Percentiles rank a stretch among this genome's conserved stretches.
phyloP scores from a whole-genome alignment of 2,888 invertebrate species.

The Petrolisthes cinctipes region DNA sequence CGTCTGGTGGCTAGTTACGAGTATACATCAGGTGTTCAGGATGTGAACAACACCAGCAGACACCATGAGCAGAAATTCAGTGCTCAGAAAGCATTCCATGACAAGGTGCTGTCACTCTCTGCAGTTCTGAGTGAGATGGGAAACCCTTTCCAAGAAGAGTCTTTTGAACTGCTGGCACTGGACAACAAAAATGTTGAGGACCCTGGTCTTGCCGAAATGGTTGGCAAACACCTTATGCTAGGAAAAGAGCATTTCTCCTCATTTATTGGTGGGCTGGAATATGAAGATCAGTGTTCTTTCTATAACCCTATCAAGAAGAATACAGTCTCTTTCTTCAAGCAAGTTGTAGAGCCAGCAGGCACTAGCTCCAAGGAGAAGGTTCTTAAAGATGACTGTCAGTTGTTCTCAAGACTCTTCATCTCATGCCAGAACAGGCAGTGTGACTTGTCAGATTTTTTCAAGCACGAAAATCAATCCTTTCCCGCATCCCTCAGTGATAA shows the following conservation, averaged over 20 bases:
- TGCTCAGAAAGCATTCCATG: slow-evolving; percentile 18
- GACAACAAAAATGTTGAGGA: slow-evolving; percentile 23
- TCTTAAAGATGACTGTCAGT: slow-evolving; percentile 34
- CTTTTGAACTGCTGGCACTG: not conserved
- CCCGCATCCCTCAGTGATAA: slow-evolving; percentile 39
- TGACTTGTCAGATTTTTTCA: slow-evolving; percentile 38
- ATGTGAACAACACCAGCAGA: slow-evolving; percentile 12
- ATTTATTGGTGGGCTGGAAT: not conserved
- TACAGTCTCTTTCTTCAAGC: slow-evolving; percentile 12
- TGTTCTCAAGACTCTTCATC: slow-evolving; percentile 38
- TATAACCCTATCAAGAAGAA: slow-evolving; percentile 39
- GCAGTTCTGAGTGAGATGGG: slow-evolving; percentile 15
- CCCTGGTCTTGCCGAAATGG: not conserved
- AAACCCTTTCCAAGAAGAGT: slow-evolving; percentile 23
- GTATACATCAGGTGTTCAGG: slow-evolving; percentile 19
- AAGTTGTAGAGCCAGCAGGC: too few species aligned
- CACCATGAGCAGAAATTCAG: slow-evolving; percentile 14
- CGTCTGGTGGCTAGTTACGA: slow-evolving; percentile 41
- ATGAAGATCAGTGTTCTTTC: slow-evolving; percentile 17
- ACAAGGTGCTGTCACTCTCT: slow-evolving; percentile 6
- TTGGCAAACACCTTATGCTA: not conserved
- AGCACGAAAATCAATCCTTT: slow-evolving; percentile 34
- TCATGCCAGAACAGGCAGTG: slow-evolving; percentile 28
- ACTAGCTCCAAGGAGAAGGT: slow-evolving; percentile 37
- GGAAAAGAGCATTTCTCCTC: slow-evolving; percentile 13